These are phyloP conservation scores for Malurus leucopterus DNA, from an alignment of 2,797 vertebrate genomes.

Conservation along the genomic window DNA sequence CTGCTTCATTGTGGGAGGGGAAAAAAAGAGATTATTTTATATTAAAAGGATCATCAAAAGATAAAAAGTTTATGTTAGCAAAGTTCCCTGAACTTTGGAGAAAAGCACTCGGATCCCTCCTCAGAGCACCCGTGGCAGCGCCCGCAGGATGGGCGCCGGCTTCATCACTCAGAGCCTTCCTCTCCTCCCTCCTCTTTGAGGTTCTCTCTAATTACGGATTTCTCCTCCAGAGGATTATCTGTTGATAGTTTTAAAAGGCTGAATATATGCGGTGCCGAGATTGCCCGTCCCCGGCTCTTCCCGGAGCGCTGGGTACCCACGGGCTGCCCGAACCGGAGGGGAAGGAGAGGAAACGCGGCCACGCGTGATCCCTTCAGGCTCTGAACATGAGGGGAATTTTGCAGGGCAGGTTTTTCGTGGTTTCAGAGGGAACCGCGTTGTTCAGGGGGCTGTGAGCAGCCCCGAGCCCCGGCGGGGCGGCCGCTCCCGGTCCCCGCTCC, in stretches of 20 bases:
- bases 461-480: too few species aligned
- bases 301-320: rapidly evolving
- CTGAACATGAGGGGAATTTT: rapidly evolving
- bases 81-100: conserved; percentile 54
- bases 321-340: neutral
- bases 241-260: neutral
- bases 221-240: neutral
- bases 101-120: neutral
- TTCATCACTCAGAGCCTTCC: conserved; percentile 18
- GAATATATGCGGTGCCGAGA: rapidly evolving
- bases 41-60: conserved; percentile 65
- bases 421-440: neutral
- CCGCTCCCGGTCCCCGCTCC: neutral
- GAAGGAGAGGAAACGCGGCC: neutral
- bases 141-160: neutral
- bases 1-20: conserved; percentile 61
- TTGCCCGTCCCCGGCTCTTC: neutral
- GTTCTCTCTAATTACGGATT: neutral
- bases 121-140: neutral
- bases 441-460: neutral
- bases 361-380: rapidly evolving
- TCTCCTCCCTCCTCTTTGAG: neutral
- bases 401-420: neutral
- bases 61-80: conserved; percentile 55
- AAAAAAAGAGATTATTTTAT: conserved; percentile 52